A percentile compares a stretch with the other conserved stretches of the same genome.
phyloP scores from a whole-genome alignment of 2,113 vertebrate species.

The Phasianus colchicus region DNA sequence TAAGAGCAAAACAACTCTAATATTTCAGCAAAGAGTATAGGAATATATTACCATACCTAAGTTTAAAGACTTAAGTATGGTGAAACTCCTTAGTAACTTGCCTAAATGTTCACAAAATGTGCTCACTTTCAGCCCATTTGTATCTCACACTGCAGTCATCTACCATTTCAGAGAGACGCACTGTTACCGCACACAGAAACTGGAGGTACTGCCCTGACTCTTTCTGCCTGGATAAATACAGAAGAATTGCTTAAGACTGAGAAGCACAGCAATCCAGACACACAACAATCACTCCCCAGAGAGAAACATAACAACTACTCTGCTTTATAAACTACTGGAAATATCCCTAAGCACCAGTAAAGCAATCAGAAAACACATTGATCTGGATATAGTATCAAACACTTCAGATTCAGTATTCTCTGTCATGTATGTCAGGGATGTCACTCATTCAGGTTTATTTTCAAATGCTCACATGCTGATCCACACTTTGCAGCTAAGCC shows the following conservation, averaged over 20 bases:
- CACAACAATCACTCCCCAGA: not conserved
- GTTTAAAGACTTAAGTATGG: not conserved
- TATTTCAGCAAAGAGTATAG: not conserved
- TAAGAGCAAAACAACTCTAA: not conserved
- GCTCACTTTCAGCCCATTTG: not conserved
- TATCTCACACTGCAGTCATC: not conserved
- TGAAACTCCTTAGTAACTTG: not conserved
- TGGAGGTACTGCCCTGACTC: not conserved
- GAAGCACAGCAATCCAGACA: not conserved
- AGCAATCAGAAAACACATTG: not conserved
- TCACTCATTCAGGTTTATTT: not conserved
- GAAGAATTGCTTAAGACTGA: not conserved
- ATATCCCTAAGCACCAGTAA: not conserved
- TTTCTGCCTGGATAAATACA: not conserved
- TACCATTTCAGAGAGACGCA: not conserved
- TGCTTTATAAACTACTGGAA: not conserved
- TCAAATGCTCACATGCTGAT: not conserved
- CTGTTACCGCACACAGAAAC: not conserved
- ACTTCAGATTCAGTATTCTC: not conserved
- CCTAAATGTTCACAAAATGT: not conserved
- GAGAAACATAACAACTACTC: not conserved
- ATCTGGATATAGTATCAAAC: not conserved
- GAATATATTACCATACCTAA: not conserved
- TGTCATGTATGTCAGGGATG: not conserved
- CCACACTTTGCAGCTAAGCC: not conserved